Percentiles rank a stretch among this genome's conserved stretches.
Conservation (phyloP, 2,113 vertebrate species). For the Clarias batrachus region DNA sequence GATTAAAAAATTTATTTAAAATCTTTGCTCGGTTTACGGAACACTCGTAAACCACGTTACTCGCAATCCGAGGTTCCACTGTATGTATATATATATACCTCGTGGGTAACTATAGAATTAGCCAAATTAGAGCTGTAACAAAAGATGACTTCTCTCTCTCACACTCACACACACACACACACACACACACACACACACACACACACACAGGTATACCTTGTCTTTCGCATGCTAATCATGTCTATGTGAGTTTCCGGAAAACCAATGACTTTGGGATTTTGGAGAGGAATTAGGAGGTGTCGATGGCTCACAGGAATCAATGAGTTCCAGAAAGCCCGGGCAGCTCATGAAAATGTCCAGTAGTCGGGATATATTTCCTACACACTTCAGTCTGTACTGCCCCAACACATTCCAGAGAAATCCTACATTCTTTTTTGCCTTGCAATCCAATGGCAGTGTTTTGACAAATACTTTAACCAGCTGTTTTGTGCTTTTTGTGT, state of each 20-base stretch:
- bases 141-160: too few species aligned
- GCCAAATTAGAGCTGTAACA: too few species aligned
- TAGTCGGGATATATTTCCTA: neutral
- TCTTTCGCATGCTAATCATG: slow-evolving; percentile 16
- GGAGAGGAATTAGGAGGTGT: slow-evolving; percentile 40
- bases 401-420: neutral
- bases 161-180: neutral
- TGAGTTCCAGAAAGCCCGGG: slow-evolving; percentile 44
- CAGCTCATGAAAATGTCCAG: slow-evolving; percentile 14
- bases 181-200: neutral
- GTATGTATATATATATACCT: too few species aligned
- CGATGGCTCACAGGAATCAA: slow-evolving; percentile 43
- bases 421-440: neutral
- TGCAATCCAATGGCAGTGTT: neutral
- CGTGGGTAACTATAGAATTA: too few species aligned
- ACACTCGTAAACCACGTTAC: too few species aligned
- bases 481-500: slow-evolving; percentile 16
- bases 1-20: too few species aligned
- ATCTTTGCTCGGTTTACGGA: too few species aligned
- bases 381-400: slow-evolving; percentile 4
- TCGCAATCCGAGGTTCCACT: too few species aligned
- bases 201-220: too few species aligned
- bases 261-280: slow-evolving; percentile 38
- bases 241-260: slow-evolving; percentile 39
- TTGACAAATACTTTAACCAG: neutral